Base-by-base conservation (phyloP, 2,797 vertebrate genomes). In the Sebastes steindachneri region DNA sequence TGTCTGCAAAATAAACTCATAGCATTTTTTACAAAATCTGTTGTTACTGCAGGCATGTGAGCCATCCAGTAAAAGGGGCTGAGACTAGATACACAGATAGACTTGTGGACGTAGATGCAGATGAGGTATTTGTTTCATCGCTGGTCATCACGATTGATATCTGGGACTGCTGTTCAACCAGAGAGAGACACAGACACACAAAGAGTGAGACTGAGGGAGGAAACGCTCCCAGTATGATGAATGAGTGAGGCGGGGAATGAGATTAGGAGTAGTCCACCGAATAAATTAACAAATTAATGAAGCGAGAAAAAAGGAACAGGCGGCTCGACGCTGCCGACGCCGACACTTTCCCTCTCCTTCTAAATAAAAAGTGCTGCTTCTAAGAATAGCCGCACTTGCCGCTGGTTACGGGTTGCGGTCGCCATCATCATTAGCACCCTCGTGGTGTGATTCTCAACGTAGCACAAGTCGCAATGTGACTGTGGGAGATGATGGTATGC, bases 251-350 rank as follows among this genome's bases (percentile, higher is more conserved):
- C 79, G 66, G 28, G 29, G 41, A 85, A 79, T 68, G 77, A 89
- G 90, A 93, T 92, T 88, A 91, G 88, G 88, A 90, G 82, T 59
- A 71, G 87, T 86, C 76, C 33, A 60, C 77, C 80, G 86, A 92
- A 92, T 89, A 91, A 94, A 94, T 91, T 65, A 93, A 88, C 87
- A 87, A 86, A 93, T 92, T 90, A 93, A 93, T 94, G 89, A 93
- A 80, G 88, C 79, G 88, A 89, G 87, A 71, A 84, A 75, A 79
- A 86, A 81, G 68, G 75, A 88, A 79, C 68, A 77, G 85, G 85
- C 51, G 25, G 68, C 75, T 51, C 37, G 62, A 87, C 41, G 41
- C 80, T 82, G 90, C 73, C 77, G 80, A 89, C 58, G 54, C 73
- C 21, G 45, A 86, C 89, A 83, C 66, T 28, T 79, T 89, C 65